Base-by-base conservation (phyloP, 2,888 invertebrate genomes). In the Orthosia gothica region DNA sequence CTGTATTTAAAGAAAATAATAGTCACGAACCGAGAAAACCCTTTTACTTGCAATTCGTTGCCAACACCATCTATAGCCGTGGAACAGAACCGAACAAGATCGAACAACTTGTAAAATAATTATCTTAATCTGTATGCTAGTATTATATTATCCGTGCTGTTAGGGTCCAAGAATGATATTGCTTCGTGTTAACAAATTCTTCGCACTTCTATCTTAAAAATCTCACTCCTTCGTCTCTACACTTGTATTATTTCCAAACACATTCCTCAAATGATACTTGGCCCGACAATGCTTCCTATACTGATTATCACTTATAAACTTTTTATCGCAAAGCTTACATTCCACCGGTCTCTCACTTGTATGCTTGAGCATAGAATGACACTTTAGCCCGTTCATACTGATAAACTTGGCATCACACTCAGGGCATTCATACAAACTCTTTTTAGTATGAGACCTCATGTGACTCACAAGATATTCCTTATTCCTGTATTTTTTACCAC, bases 401-500 rank as follows among this genome's bases (percentile, higher is more conserved):
- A 45, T 0, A 45, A 74, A 79, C 2, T 12, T 40, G 0, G 15
- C 52, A 5, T 66, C 47, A n/a, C 85, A 85, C 13, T 76, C 81
- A 0, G 87, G 64, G 47, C 91, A 91, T 0, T 81, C 26, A 47
- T 82, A 87, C 59, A 79, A 49, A 13, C 57, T 58, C 0, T 75
- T 66, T 1, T 85, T 85, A 0, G 73, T 81, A 69, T 91, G 91
- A 0, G 65, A 50, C 1, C 82, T 70, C 61, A 79, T 80, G 74
- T 91, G 91, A 0, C 3, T 0, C 0, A 45, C 1, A 7, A 89
- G n/a, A 15, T 62, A 67, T 0, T 26, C 0, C n/a, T 84, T 83
- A 13, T 75, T 68, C 3, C 58, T 26, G 68, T 74, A 91, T 23
- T 78, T 85, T 11, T 88, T 89, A 0, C 74, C 23, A 18, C 92